Percentiles rank a stretch among this genome's conserved stretches.
Evolutionary conservation across 2,797 vertebrate species (phyloP).

Genomic region (Cyprinodon diabolis): DNA sequence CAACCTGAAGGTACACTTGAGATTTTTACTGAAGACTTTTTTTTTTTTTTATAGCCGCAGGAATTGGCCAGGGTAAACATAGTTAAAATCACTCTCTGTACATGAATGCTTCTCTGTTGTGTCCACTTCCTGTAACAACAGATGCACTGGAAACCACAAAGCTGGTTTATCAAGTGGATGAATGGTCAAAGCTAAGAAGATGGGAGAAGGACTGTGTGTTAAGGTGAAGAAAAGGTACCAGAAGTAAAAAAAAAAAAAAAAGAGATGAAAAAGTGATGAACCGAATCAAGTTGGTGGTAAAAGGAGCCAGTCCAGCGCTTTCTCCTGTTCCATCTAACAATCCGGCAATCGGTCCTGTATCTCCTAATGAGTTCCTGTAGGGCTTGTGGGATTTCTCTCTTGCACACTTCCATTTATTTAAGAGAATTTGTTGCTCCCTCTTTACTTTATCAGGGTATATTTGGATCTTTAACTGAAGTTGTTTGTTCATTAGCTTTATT

Average conservation of each 20-base stretch:
- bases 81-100: slow-evolving; percentile 58
- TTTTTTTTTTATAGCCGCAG: slow-evolving; percentile 16
- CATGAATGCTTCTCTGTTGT: slow-evolving; percentile 55
- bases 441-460: slow-evolving; percentile 37
- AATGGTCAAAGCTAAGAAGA: slow-evolving; percentile 31
- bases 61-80: slow-evolving; percentile 43
- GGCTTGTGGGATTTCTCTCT: slow-evolving; percentile 64
- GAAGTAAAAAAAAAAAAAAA: slow-evolving; percentile 49
- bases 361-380: slow-evolving; percentile 72
- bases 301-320: slow-evolving; percentile 49
- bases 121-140: slow-evolving; percentile 58
- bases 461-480: slow-evolving; percentile 31
- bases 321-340: slow-evolving; percentile 55
- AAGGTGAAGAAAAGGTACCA: slow-evolving; percentile 50
- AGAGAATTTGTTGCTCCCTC: slow-evolving; percentile 28
- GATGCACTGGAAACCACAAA: slow-evolving; percentile 31
- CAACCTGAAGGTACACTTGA: slow-evolving; percentile 28
- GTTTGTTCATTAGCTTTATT: slow-evolving; percentile 52
- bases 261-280: slow-evolving; percentile 45
- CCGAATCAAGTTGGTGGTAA: slow-evolving; percentile 41
- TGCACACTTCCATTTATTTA: slow-evolving; percentile 55
- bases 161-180: slow-evolving; percentile 53
- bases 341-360: slow-evolving; percentile 56
- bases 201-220: slow-evolving; percentile 9
- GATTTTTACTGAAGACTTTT: slow-evolving; percentile 28